These are phyloP conservation scores for Helostoma temminkii DNA, from an alignment of 2,797 vertebrate genomes.

Conservation along the genomic window DNA sequence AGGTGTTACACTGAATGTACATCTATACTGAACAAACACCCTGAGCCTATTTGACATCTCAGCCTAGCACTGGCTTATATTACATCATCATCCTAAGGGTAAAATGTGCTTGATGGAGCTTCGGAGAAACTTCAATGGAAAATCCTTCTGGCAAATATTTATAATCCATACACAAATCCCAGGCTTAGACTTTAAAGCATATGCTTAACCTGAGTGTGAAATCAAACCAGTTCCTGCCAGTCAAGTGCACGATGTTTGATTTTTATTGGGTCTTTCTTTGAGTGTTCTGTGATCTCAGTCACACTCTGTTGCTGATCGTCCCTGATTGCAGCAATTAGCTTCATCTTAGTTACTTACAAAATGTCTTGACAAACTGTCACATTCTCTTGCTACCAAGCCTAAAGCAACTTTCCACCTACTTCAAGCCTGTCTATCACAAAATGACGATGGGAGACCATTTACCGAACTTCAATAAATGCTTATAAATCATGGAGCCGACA, in stretches of 20 bases:
- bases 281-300: slow-evolving; percentile 29
- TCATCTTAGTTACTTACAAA: slow-evolving; percentile 39
- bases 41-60: slow-evolving; percentile 39
- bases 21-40: slow-evolving; percentile 40
- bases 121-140: slow-evolving; percentile 60
- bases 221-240: slow-evolving; percentile 58
- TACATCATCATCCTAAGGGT: slow-evolving; percentile 51
- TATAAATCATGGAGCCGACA: too few relatives aligned
- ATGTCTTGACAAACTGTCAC: slow-evolving; percentile 41
- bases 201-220: slow-evolving; percentile 66
- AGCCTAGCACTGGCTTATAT: slow-evolving; percentile 30
- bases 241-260: slow-evolving; percentile 43
- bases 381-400: slow-evolving; percentile 6
- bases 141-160: slow-evolving; percentile 73
- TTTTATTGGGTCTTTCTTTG: slow-evolving; percentile 13
- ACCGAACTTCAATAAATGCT: too few relatives aligned
- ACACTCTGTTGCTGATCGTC: slow-evolving; percentile 17
- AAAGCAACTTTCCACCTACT: slow-evolving; percentile 21
- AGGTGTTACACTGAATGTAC: slow-evolving; percentile 2
- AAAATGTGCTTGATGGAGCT: slow-evolving; percentile 69
- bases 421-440: slow-evolving; percentile 15
- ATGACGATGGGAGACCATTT: neutral
- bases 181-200: slow-evolving; percentile 69
- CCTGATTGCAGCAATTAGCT: slow-evolving; percentile 39
- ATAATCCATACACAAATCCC: slow-evolving; percentile 76